Conservation (phyloP, 2,797 vertebrate species). For the Orestias chungarensis region DNA sequence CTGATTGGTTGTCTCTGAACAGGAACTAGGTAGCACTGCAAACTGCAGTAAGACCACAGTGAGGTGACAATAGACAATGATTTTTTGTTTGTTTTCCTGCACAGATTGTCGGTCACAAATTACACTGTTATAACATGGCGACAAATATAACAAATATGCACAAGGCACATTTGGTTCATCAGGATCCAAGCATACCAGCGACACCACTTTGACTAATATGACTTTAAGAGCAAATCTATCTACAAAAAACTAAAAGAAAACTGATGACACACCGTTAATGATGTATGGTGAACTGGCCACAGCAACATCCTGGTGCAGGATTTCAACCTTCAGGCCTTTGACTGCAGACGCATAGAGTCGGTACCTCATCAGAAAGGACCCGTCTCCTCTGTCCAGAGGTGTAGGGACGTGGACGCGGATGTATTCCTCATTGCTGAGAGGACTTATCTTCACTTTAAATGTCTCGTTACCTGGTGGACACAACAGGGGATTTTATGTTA, state of each 20-base stretch:
- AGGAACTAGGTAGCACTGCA: no score
- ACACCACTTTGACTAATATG: background rate
- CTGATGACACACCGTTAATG: conserved; percentile 76
- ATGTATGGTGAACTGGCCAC: conserved; percentile 89
- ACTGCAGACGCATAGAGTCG: conserved; percentile 84
- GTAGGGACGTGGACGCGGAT: conserved; percentile 84
- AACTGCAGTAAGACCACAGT: no score
- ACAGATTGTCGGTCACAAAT: no score
- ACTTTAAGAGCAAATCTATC: background rate
- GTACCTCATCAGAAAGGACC: conserved; percentile 89
- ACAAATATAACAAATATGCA: no score
- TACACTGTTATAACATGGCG: no score
- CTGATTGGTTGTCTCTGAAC: no score
- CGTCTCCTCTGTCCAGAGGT: conserved; percentile 89
- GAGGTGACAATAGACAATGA: no score
- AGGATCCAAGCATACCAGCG: no score
- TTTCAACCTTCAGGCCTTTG: conserved; percentile 84
- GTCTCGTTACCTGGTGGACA: conserved; percentile 76
- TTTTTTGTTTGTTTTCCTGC: no score
- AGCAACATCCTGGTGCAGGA: conserved; percentile 80
- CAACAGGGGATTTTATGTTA: background rate
- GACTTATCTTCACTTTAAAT: conserved; percentile 86
- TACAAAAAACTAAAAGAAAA: background rate
- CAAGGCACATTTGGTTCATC: no score
- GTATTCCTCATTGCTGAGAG: conserved; percentile 82